Percentiles rank a stretch among this genome's conserved stretches.
Evolutionary conservation across 2,113 vertebrate species (phyloP).

Genomic region (Corynorhinus townsendii): DNA sequence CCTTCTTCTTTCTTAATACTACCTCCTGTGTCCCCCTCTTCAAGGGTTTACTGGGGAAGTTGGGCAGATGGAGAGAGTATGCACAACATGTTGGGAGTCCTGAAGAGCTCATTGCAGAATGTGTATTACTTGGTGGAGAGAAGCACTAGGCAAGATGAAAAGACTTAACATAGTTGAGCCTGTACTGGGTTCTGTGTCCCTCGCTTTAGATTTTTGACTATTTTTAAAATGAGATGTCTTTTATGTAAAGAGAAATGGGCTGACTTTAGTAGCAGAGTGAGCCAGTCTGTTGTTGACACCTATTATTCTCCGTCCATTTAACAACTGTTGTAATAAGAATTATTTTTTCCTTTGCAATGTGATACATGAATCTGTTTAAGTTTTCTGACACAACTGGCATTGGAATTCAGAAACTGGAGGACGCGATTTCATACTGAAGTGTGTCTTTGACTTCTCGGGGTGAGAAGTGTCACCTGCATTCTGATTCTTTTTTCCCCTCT

Average conservation of each 20-base stretch:
- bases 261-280: not conserved
- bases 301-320: not conserved
- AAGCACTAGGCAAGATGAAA: not conserved
- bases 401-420: not conserved
- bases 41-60: not conserved
- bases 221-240: slow-evolving; percentile 1
- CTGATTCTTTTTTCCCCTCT: not conserved
- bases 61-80: not conserved
- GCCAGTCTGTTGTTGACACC: not conserved
- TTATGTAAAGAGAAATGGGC: not conserved
- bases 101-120: not conserved
- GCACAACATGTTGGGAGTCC: not conserved
- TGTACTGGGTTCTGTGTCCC: not conserved
- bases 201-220: not conserved
- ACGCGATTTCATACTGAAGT: not conserved
- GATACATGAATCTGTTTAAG: not conserved
- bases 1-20: slow-evolving; percentile 17
- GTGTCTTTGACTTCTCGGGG: not conserved
- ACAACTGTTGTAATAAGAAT: not conserved
- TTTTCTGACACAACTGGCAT: not conserved
- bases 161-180: not conserved
- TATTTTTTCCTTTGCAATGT: not conserved
- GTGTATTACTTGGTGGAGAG: not conserved
- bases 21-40: not conserved
- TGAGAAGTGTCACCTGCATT: not conserved